Conservation (phyloP, 2,113 vertebrate species). For the Phalacrocorax pelagicus region DNA sequence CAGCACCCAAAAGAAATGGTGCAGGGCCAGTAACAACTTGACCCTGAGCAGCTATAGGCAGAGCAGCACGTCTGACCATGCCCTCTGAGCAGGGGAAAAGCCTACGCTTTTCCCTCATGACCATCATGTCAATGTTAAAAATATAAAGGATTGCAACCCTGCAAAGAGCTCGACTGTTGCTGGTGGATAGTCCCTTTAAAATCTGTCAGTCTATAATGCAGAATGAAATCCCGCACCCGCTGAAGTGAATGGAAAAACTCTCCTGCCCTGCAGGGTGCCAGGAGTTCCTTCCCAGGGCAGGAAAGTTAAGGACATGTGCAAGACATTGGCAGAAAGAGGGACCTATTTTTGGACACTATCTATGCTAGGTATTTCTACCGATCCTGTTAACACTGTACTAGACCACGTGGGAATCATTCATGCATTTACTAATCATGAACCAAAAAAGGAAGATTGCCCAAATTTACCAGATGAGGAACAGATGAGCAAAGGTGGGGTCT, state of each 20-base stretch:
- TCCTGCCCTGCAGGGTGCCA: background rate
- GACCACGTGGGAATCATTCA: background rate
- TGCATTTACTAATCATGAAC: background rate
- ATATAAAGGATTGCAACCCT: background rate
- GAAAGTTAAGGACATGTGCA: conserved; percentile 39
- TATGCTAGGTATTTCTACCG: background rate
- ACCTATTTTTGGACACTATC: conserved; percentile 12
- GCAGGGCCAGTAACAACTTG: conserved; percentile 32
- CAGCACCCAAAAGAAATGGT: conserved; percentile 1
- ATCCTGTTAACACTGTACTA: background rate
- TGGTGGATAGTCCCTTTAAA: background rate
- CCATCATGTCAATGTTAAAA: background rate
- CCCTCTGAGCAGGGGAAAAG: background rate
- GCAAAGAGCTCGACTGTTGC: background rate
- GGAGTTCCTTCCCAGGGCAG: background rate
- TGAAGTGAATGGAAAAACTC: conserved; percentile 45
- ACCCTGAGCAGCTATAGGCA: background rate
- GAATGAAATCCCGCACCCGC: background rate
- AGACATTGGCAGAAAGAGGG: background rate
- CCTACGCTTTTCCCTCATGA: background rate
- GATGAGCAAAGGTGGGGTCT: background rate
- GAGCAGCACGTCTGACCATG: background rate
- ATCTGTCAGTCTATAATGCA: background rate
- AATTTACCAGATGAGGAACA: background rate
- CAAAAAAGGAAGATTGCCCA: background rate